Evolutionary conservation across 2,113 vertebrate genomes (phyloP).

Genomic region (Oceanites oceanicus): DNA sequence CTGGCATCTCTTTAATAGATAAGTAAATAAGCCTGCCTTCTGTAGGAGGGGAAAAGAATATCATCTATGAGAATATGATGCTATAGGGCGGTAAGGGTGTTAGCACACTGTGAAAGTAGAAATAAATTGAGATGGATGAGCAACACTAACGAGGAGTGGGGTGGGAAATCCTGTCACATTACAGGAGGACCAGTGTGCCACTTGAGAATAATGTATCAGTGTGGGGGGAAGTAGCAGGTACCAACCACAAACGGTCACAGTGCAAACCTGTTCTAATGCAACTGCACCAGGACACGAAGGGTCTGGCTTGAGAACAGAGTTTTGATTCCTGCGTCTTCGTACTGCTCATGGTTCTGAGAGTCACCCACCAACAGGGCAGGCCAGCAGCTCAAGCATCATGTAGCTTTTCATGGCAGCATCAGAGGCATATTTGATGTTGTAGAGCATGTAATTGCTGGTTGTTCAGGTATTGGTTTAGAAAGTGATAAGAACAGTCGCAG

Average conservation of each 20-base stretch:
- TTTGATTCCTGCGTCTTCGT: not conserved
- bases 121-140: not conserved
- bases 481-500: not conserved
- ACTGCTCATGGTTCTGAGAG: not conserved
- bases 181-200: rapidly evolving
- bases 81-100: not conserved
- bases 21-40: not conserved
- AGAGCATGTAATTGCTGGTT: not conserved
- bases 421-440: not conserved
- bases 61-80: not conserved
- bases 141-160: not conserved
- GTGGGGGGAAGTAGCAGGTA: not conserved
- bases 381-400: rapidly evolving
- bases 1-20: not conserved
- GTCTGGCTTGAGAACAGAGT: not conserved
- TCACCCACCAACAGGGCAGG: not conserved
- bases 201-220: not conserved
- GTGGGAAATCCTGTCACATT: not conserved
- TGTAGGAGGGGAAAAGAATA: not conserved
- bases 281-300: not conserved
- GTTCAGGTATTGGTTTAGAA: not conserved
- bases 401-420: not conserved
- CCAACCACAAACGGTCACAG: not conserved
- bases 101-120: not conserved
- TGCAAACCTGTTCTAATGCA: not conserved